Evolutionary conservation across 2,888 invertebrate genomes (phyloP), one percentile per base, ranked within the genome.

Genomic region (Lingula anatina): DNA sequence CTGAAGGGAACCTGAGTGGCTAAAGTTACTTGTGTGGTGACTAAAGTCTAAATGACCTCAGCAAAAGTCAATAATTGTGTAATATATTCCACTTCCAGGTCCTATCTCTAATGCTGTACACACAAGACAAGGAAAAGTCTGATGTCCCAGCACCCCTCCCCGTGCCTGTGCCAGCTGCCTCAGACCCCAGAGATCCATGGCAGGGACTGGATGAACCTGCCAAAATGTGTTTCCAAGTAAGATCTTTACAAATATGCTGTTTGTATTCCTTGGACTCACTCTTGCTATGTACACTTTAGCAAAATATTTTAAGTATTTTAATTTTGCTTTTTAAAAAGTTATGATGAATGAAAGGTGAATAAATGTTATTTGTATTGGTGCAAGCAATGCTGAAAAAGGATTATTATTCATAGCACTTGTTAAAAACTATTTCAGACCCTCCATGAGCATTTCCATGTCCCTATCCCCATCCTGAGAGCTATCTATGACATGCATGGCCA

Each of bases 101-200:
- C 3, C 54, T 74, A 12, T 70, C 74, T 5, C 60, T 74, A 51
- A 73, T 70, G 68, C 55, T 71, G 46, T 73, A 73, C 55, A 71
- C 70, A 1, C 60, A 67, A 24, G 68, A 69, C 31, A 31, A 31
- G 15, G 31, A 31, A 12, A n/a, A n/a, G n/a, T n/a, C n/a, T 31
- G 31, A 9, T 31, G 31, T 31, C 15, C 15, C 31, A 9, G 15
- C 9, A 9, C 15, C 31, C 31, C 9, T 31, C 31, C 9, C 9
- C 9, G 31, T 31, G 9, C 9, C 31, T 31, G 31, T 31, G 9
- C 15, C 31, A 9, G 15, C 9, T 15, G 9, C 31, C 31, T 9
- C 15, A 9, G 15, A 31, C 9, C 9, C 15, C 15, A 9, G 31
- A 12, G 31, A 31, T 31, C 9, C 15, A 31, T 12, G 9, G 31